These are phyloP conservation scores for Noctua pronuba DNA, from an alignment of 2,888 invertebrate genomes.

Conservation along the genomic window DNA sequence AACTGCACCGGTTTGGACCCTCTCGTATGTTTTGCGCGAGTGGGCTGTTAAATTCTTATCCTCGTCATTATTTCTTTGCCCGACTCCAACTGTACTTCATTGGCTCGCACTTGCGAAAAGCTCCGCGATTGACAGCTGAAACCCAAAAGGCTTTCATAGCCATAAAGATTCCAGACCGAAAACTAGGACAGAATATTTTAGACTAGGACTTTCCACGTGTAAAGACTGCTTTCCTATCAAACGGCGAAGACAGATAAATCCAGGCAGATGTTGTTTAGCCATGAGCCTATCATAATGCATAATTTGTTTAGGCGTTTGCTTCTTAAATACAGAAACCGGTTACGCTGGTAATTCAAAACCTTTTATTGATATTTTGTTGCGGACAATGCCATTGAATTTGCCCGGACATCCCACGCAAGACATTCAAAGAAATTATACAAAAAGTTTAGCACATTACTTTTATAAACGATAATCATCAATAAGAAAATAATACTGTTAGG, in stretches of 20 bases:
- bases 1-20: neutral
- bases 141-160: neutral
- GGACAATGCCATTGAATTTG: neutral
- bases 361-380: constrained; percentile 18
- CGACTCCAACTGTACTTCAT: neutral
- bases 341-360: neutral
- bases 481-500: constrained; percentile 3
- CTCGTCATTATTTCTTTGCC: neutral
- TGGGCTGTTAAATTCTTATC: neutral
- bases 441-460: neutral
- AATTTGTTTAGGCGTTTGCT: neutral
- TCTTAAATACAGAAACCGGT: constrained; percentile 13
- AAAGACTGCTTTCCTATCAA: neutral
- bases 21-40: neutral
- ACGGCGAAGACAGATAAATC: neutral
- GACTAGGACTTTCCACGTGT: too few relatives aligned
- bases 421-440: constrained; percentile 4
- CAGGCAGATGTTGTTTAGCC: neutral
- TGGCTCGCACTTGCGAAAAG: neutral
- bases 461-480: neutral
- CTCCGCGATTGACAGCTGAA: neutral
- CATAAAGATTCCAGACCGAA: neutral
- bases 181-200: neutral
- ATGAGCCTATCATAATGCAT: neutral
- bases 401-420: constrained; percentile 18